Evolutionary conservation across 2,113 vertebrate genomes (phyloP).

Genomic region (Embiotoca jacksoni): DNA sequence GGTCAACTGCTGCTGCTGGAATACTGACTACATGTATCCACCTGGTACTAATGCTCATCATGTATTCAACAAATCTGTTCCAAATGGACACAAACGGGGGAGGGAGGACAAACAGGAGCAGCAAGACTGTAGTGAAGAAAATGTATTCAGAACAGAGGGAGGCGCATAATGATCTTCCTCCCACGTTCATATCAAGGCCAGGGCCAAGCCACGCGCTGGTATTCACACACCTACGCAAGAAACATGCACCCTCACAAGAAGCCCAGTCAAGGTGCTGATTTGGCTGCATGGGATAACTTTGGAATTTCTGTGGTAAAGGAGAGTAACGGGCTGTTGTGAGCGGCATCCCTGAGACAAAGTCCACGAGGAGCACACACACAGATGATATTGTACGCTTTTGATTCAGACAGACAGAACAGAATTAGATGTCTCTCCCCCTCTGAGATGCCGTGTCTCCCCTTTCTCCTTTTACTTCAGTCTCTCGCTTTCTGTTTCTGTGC

Average conservation of each 20-base stretch:
- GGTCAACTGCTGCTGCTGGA: conserved; percentile 11
- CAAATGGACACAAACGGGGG: conserved; percentile 7
- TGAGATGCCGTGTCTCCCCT: neutral
- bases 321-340: conserved; percentile 29
- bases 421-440: conserved; percentile 1
- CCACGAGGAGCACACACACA: conserved; percentile 19
- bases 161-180: conserved; percentile 26
- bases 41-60: neutral
- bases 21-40: conserved; percentile 9
- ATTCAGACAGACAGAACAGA: neutral
- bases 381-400: conserved; percentile 21
- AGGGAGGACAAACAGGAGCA: conserved; percentile 3
- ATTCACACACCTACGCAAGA: conserved; percentile 13
- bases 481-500: conserved; percentile 20
- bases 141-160: conserved; percentile 15
- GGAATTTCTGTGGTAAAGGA: conserved; percentile 38
- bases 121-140: neutral
- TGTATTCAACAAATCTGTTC: conserved; percentile 25
- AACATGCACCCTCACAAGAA: conserved; percentile 28
- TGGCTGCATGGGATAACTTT: conserved; percentile 11
- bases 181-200: conserved; percentile 33
- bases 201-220: conserved; percentile 5
- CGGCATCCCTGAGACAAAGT: conserved; percentile 13
- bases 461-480: conserved; percentile 7
- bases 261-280: conserved; percentile 19